Conservation (phyloP, 2,797 vertebrate genomes). For the Amazonetta brasiliensis region DNA sequence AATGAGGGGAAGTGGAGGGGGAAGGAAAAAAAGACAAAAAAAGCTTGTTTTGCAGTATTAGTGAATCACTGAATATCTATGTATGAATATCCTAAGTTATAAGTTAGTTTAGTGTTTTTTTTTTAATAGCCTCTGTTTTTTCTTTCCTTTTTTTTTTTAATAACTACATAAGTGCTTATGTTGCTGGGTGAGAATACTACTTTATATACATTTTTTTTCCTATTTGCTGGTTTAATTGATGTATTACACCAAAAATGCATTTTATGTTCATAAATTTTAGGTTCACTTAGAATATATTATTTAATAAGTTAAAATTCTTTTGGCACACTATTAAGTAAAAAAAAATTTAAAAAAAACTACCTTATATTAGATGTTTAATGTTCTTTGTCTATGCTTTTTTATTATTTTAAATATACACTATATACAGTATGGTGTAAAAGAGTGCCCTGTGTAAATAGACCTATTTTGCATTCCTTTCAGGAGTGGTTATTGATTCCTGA, state of each 20-base stretch:
- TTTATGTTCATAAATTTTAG: conserved; percentile 86
- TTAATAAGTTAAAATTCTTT: conserved; percentile 87
- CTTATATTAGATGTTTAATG: conserved; percentile 79
- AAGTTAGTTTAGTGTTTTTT: conserved; percentile 78
- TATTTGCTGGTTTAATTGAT: conserved; percentile 80
- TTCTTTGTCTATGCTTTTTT: conserved; percentile 75
- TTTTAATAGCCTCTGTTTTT: conserved; percentile 56
- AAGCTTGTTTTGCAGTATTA: conserved; percentile 80
- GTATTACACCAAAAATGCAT: conserved; percentile 87
- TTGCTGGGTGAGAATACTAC: conserved; percentile 82
- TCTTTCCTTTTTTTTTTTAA: conserved; percentile 42
- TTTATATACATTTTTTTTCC: conserved; percentile 75
- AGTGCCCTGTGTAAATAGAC: conserved; percentile 79
- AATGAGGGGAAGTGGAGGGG: conserved; percentile 2
- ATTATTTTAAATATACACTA: conserved; percentile 76
- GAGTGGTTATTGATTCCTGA: conserved; percentile 80
- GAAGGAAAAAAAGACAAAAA: background rate
- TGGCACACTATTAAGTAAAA: conserved; percentile 84
- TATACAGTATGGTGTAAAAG: conserved; percentile 72
- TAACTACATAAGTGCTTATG: conserved; percentile 80
- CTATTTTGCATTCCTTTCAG: conserved; percentile 77
- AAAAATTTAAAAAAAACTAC: conserved; percentile 76
- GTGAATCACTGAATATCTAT: conserved; percentile 81
- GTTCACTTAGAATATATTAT: conserved; percentile 87
- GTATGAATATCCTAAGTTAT: conserved; percentile 78